These are phyloP conservation scores for Drosophila pseudotalamancana DNA, from an alignment of 2,888 invertebrate species.

Conservation along the genomic window DNA sequence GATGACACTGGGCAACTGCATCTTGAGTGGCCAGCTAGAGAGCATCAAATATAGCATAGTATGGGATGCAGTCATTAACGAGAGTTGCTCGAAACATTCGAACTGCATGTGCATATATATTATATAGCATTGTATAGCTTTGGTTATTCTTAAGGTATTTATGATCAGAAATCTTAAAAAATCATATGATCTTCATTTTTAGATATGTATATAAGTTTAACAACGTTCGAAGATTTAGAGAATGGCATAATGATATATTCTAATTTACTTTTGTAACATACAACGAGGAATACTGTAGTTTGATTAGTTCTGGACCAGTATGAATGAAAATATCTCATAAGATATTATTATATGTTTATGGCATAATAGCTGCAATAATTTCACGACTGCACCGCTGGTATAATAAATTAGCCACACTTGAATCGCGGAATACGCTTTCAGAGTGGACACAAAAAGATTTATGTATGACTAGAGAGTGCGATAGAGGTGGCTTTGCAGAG, in stretches of 20 bases:
- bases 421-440: constrained; percentile 30
- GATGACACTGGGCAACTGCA: constrained; percentile 26
- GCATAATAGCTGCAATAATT: constrained; percentile 7
- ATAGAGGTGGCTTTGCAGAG: neutral
- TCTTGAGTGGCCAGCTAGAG: constrained; percentile 18
- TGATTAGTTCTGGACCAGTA: too few relatives aligned
- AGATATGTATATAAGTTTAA: too few relatives aligned
- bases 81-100: constrained; percentile 29
- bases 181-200: too few relatives aligned
- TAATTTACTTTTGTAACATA: too few relatives aligned
- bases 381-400: constrained; percentile 22
- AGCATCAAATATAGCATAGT: constrained; percentile 3
- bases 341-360: too few relatives aligned
- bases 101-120: neutral
- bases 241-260: too few relatives aligned
- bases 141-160: too few relatives aligned
- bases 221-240: neutral
- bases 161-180: too few relatives aligned
- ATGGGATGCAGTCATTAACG: constrained; percentile 5
- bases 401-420: constrained; percentile 39
- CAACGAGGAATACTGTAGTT: neutral
- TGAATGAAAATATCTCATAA: too few relatives aligned
- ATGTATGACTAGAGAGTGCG: constrained; percentile 11
- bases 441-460: constrained; percentile 33
- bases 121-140: too few relatives aligned